Base-by-base conservation (phyloP, 2,888 invertebrate genomes). In the Aporophyla nigra region DNA sequence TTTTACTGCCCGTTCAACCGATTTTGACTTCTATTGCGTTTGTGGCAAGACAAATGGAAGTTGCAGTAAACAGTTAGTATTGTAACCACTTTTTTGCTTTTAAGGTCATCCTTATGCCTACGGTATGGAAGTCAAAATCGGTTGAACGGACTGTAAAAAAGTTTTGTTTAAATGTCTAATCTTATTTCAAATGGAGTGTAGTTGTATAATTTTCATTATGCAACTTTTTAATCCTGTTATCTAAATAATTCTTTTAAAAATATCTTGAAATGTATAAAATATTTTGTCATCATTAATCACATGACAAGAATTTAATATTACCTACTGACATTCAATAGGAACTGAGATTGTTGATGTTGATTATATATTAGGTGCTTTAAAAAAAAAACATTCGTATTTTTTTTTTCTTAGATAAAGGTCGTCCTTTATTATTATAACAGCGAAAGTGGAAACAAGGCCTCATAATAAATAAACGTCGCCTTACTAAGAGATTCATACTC, bases 401-500 rank as follows among this genome's bases (percentile, higher is more conserved):
- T 21, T n/a, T 9, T 10, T 6, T 19, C 12, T 46, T 21, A 56
- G 3, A 14, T 27, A 2, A 0, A 2, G 5, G 14, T n/a, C 40
- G 14, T 40, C 7, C 2, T 62, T 40, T 9, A 2, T 5, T 40
- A 19, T 19, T 6, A 61, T n/a, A 33, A 59, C 1, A 14, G 19
- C 19, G 0, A 24, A 10, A 49, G 10, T 46, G 62, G 54, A 70
- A 72, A 81, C 61, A 76, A 51, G 49, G 49, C 58, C 51, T 68
- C 27, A 53, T 14, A 85, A 75, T 54, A 83, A 78, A 78, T 81
- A 73, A 77, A 80, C 62, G 10, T 75, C 56, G 33, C 46, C 54
- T 53, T 51, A 85, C 71, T 77, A 83, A n/a, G 53, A 83, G 61
- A 73, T 81, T 74, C 74, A 46, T 72, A 78, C 72, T 78, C 70